Base-by-base conservation (phyloP, 2,797 vertebrate species). In the Premnoplex brunnescens region DNA sequence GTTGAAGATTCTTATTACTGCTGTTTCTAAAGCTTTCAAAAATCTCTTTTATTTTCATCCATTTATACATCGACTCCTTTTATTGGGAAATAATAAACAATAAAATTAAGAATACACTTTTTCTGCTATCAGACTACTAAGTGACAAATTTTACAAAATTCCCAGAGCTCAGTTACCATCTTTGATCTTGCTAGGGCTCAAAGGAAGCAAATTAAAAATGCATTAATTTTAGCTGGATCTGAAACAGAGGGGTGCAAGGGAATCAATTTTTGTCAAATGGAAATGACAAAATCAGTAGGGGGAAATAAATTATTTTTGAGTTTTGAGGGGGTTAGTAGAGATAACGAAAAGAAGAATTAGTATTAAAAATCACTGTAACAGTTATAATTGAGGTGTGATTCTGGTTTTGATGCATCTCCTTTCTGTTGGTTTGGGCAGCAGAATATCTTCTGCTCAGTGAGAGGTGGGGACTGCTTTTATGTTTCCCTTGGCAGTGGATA, bases 171-270 rank as follows among this genome's bases (percentile, higher is more conserved):
- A 68, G 20, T 94, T 71, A 68, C 18, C n/a, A 55, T 92, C 73
- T 94, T 92, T 96, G 89, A 92, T 95, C 91, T 91, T 78, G 14
- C 51, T 64, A 67, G 32, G 69, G 15, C 89, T 95, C 76, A 91
- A 72, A 88, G 66, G 75, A 94, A 86, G n/a, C 55, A 89, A 91
- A 93, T 95, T 89, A 85, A 88, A 94, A 95, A 83, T 75, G 28
- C 68, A 91, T 95, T 93, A 55, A 71, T 95, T 92, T 94, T 68
- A 83, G 18, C 49, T 89, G 73, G 17, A 62, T 83, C 64, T 80
- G 75, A 95, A 95, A 63, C 68, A 69, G 56, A 78, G 39, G 52
- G 60, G 39, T 89, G 64, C 75, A 75, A 63, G 49, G 66, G 69
- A 82, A 92, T 94, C 72, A 44, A 44, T 92, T 95, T 94, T 89